Base-by-base conservation (phyloP, 2,797 vertebrate species). In the Sebastes oblongus region DNA sequence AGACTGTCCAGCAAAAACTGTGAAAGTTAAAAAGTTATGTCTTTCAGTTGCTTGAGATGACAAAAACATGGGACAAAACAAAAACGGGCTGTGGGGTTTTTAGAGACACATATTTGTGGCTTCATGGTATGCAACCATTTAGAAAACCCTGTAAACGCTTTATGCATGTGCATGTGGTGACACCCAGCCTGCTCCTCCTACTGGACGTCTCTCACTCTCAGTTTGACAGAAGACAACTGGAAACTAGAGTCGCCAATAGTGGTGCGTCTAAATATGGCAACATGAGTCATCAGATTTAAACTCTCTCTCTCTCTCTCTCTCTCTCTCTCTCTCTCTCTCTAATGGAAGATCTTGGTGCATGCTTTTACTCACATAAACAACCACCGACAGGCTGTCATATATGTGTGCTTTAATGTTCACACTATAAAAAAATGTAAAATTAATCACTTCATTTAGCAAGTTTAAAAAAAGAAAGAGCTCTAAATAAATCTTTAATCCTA, bases 191-290 rank as follows among this genome's bases (percentile, higher is more conserved):
- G 71, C 70, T 74, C 72, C 79, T 64, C 36, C 78, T 36, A 42
- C 36, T 39, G 36, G 10, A 55, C 66, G 50, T 71, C 75, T 34
- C 88, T 70, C 79, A 68, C 83, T 58, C 50, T 65, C 88, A 80
- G 86, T 29, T 29, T 90, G 87, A 92, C 90, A 83, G 83, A 22
- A 84, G 91, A 87, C 93, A 91, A 91, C 85, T 88, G 89, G 89
- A 66, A 75, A 64, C 82, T 42, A 79, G 78, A 79, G 78, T 82
- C 72, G 68, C 75, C 86, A 85, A 72, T 83, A 80, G 78, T 64
- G 84, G 80, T n/a, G 88, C 76, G 88, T 93, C 95, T 95, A 95
- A 94, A 95, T 94, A 95, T 95, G 93, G 95, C 84, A 92, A 84
- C 90, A 71, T 82, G 90, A 90, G 84, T 87, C 83, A 80, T 65